A percentile compares a stretch with the other conserved stretches of the same genome.
Evolutionary conservation across 2,888 invertebrate species (phyloP).

Genomic region (Dynastes grantii): DNA sequence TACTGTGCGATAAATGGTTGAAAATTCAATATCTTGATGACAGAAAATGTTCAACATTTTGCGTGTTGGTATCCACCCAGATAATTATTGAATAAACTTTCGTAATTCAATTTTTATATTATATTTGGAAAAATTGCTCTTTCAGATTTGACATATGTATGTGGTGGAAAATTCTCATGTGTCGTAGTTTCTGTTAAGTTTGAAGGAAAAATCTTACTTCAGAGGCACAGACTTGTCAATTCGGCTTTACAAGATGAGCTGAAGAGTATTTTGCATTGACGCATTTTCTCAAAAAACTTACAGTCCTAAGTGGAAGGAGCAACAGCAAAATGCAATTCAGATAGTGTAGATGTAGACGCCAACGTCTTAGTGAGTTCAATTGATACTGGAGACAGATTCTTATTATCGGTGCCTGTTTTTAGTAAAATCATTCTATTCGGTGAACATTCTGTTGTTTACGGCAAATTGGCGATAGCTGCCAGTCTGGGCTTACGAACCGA

Average conservation of each 20-base stretch:
- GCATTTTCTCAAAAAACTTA: conserved; percentile 94
- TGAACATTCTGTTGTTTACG: conserved; percentile 98
- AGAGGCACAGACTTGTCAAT: conserved; percentile 91
- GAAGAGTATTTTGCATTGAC: conserved; percentile 81
- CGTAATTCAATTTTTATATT: too few relatives aligned
- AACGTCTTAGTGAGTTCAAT: background rate
- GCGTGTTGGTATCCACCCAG: too few relatives aligned
- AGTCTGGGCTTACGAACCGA: conserved; percentile 88
- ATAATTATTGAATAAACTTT: too few relatives aligned
- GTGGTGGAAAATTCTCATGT: conserved; percentile 92
- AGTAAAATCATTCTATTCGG: conserved; percentile 98
- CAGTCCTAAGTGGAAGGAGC: conserved; percentile 88
- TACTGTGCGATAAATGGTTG: too few relatives aligned
- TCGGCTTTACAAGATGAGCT: conserved; percentile 79
- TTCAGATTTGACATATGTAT: conserved; percentile 75
- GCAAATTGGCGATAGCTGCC: conserved; percentile 94
- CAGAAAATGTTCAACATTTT: too few relatives aligned
- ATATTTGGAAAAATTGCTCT: too few relatives aligned
- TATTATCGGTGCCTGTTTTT: conserved; percentile 84
- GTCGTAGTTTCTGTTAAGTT: conserved; percentile 90
- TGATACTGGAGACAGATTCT: conserved; percentile 45
- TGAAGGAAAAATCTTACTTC: conserved; percentile 85
- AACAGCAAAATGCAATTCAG: conserved; percentile 46
- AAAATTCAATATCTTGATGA: too few relatives aligned
- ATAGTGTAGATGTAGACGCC: conserved; percentile 27